Evolutionary conservation across 2,113 vertebrate genomes (phyloP).

Genomic region (Hemichromis elongatus): DNA sequence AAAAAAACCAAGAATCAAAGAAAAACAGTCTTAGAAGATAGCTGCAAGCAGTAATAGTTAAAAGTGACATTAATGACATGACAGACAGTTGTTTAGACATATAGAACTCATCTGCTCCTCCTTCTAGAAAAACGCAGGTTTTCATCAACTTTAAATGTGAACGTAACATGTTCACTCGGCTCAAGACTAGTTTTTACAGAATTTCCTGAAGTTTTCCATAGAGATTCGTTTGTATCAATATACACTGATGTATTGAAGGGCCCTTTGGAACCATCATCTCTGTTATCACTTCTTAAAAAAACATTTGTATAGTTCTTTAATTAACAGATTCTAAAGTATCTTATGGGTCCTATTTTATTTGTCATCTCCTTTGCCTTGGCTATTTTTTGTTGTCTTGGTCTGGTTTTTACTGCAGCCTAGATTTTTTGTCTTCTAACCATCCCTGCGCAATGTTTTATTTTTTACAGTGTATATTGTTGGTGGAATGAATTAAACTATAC

Average conservation of each 20-base stretch:
- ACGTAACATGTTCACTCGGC: background rate
- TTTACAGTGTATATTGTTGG: background rate
- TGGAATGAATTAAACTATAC: background rate
- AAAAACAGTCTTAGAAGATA: background rate
- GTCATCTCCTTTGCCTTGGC: background rate
- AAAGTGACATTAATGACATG: background rate
- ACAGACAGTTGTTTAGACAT: background rate
- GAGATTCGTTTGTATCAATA: too few relatives aligned
- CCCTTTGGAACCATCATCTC: background rate
- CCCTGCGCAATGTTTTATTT: background rate
- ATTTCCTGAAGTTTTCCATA: background rate
- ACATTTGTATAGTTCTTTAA: background rate
- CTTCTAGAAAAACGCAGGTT: background rate
- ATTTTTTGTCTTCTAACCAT: background rate
- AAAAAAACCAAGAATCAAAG: too few relatives aligned
- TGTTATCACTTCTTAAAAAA: background rate
- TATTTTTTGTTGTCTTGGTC: background rate
- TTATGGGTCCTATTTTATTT: background rate
- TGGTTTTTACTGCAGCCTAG: background rate
- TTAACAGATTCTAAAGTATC: background rate
- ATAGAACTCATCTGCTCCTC: background rate
- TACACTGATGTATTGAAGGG: background rate
- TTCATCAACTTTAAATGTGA: background rate
- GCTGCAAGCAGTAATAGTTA: background rate
- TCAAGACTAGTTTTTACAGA: background rate